Evolutionary conservation across 2,888 invertebrate genomes (phyloP).

Genomic region (Drosophila silvestris): DNA sequence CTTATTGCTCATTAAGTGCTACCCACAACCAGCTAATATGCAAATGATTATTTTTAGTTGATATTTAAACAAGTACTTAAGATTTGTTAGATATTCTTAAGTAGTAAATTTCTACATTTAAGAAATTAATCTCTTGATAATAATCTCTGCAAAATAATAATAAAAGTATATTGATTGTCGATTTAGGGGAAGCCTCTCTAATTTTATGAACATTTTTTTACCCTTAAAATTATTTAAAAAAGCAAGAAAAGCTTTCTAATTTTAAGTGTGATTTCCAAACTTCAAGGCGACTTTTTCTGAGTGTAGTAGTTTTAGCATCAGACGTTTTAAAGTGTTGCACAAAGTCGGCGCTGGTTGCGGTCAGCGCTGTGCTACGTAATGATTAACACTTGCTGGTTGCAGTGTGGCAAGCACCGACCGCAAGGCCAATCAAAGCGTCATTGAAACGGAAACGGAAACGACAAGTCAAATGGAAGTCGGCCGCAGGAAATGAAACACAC

Average conservation of each 20-base stretch:
- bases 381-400: slow-evolving; percentile 60
- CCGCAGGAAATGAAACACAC: slow-evolving; percentile 70
- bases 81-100: background rate
- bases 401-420: slow-evolving; percentile 41
- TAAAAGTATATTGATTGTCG: background rate
- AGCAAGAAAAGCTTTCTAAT: too few species aligned
- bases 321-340: slow-evolving; percentile 10
- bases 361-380: slow-evolving; percentile 45
- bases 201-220: background rate
- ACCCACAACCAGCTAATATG: background rate
- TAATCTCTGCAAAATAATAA: too few species aligned
- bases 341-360: slow-evolving; percentile 14
- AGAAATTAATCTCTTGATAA: too few species aligned
- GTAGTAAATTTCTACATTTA: background rate
- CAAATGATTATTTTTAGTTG: background rate
- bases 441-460: slow-evolving; percentile 81
- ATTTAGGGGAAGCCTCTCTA: background rate
- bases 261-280: too few species aligned
- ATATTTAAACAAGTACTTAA: slow-evolving; percentile 7
- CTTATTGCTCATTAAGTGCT: slow-evolving; percentile 16
- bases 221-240: background rate
- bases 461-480: slow-evolving; percentile 76
- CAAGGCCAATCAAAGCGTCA: slow-evolving; percentile 79
- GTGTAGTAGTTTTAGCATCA: background rate
- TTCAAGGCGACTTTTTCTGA: background rate